A percentile compares a stretch with the other conserved stretches of the same genome.
These are phyloP conservation scores for Aelia acuminata DNA, from an alignment of 2,888 invertebrate genomes.

Conservation along the genomic window DNA sequence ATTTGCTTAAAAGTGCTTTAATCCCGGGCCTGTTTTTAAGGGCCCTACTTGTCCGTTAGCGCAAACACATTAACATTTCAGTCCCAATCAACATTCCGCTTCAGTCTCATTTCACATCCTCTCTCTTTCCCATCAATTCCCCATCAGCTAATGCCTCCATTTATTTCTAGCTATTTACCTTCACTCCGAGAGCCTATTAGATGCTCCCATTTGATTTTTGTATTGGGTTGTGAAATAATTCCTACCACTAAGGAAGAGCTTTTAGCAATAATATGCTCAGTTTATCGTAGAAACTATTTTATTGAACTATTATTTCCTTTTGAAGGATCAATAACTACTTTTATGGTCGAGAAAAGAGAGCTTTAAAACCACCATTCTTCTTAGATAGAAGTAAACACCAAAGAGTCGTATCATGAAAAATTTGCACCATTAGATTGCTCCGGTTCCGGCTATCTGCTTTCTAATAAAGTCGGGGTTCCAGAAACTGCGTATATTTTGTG, in stretches of 20 bases:
- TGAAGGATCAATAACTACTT: too few relatives aligned
- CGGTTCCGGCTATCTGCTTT: too few relatives aligned
- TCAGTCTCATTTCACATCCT: neutral
- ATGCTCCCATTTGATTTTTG: neutral
- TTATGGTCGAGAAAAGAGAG: too few relatives aligned
- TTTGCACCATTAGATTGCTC: too few relatives aligned
- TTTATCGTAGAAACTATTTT: neutral
- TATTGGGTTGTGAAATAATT: neutral
- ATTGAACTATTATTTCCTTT: too few relatives aligned
- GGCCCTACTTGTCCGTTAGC: conserved; percentile 2
- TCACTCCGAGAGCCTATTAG: neutral
- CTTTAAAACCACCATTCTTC: too few relatives aligned
- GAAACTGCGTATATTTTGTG: too few relatives aligned
- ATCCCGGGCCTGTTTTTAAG: neutral
- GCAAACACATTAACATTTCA: conserved; percentile 46
- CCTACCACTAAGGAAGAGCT: neutral
- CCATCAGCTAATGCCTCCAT: neutral
- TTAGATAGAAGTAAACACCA: too few relatives aligned
- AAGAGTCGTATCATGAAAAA: too few relatives aligned
- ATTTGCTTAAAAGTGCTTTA: conserved; percentile 17
- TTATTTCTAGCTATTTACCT: neutral
- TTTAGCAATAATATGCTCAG: neutral
- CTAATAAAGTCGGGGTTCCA: too few relatives aligned
- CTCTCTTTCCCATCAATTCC: neutral
- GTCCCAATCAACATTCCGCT: conserved; percentile 28